These are phyloP conservation scores for Pentamera pediparva DNA, from an alignment of 53 echinoderm and acorn worm genomes.

Conservation along the genomic window DNA sequence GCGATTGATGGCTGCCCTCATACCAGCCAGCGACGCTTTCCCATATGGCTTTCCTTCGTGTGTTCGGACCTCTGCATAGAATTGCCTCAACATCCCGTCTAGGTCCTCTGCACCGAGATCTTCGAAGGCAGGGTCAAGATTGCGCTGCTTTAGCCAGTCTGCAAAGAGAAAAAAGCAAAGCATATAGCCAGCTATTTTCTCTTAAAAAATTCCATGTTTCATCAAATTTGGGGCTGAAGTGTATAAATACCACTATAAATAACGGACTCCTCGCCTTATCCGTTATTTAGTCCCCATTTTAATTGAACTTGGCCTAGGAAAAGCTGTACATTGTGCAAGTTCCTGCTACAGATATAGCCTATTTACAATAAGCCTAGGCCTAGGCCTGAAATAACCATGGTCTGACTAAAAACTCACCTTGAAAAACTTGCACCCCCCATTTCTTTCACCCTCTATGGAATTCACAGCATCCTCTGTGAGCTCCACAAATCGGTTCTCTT, in stretches of 20 bases:
- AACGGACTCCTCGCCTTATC: background rate
- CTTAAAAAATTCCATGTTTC: no score
- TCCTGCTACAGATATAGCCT: no score
- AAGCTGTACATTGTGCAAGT: background rate
- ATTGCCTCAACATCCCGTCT: no score
- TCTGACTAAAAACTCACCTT: background rate
- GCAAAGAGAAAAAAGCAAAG: background rate
- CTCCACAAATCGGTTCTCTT: background rate
- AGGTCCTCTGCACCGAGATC: no score
- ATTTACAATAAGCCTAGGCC: background rate
- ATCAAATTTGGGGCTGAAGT: no score
- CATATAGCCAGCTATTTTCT: no score
- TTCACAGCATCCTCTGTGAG: background rate
- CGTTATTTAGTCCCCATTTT: background rate
- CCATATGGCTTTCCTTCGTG: no score
- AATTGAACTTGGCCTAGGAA: background rate
- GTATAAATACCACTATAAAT: no score
- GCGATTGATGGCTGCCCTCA: no score
- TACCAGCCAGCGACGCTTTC: no score
- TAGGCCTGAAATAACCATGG: background rate
- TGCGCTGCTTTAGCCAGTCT: slow-evolving; percentile 2
- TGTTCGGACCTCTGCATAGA: no score
- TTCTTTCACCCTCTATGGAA: background rate
- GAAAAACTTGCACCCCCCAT: background rate
- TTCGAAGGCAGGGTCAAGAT: no score